phyloP scores from a whole-genome alignment of 2,888 invertebrate genomes.

The Andricus quercusramuli region DNA sequence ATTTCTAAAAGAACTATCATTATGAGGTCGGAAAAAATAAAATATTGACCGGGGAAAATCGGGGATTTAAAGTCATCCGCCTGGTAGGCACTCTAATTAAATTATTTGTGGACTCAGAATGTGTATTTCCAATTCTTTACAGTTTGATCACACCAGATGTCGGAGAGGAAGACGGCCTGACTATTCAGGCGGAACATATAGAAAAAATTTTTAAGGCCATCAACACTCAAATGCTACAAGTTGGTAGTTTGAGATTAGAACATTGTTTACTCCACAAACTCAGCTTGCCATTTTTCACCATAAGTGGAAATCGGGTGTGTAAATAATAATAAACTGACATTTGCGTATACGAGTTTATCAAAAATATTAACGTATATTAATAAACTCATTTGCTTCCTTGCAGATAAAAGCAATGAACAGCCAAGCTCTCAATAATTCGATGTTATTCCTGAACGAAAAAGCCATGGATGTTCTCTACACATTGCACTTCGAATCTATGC shows the following conservation, averaged over 20 bases:
- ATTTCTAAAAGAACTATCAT: too few species aligned
- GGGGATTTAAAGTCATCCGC: too few species aligned
- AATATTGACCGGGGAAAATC: too few species aligned
- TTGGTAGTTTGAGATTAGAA: slow-evolving; percentile 65
- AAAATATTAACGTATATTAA: slow-evolving; percentile 5
- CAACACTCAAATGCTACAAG: slow-evolving; percentile 60
- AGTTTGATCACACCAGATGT: slow-evolving; percentile 49
- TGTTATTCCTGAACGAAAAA: slow-evolving; percentile 71
- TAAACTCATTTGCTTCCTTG: slow-evolving; percentile 51
- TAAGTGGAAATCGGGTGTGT: slow-evolving; percentile 68
- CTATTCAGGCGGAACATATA: slow-evolving; percentile 60
- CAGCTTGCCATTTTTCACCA: slow-evolving; percentile 64
- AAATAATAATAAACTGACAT: slow-evolving; percentile 4
- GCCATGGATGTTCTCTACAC: slow-evolving; percentile 65
- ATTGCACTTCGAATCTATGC: background rate
- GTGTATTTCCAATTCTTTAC: background rate
- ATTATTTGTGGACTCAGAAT: slow-evolving; percentile 38
- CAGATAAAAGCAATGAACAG: slow-evolving; percentile 68
- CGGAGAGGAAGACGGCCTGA: slow-evolving; percentile 48
- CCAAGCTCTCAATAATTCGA: slow-evolving; percentile 65
- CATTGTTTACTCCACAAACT: slow-evolving; percentile 67
- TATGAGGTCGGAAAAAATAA: too few species aligned
- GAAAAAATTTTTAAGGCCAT: slow-evolving; percentile 66
- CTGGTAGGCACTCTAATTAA: too few species aligned
- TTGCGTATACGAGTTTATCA: background rate